Base-by-base conservation (phyloP, 2,888 invertebrate genomes). In the Eristalis arbustorum region DNA sequence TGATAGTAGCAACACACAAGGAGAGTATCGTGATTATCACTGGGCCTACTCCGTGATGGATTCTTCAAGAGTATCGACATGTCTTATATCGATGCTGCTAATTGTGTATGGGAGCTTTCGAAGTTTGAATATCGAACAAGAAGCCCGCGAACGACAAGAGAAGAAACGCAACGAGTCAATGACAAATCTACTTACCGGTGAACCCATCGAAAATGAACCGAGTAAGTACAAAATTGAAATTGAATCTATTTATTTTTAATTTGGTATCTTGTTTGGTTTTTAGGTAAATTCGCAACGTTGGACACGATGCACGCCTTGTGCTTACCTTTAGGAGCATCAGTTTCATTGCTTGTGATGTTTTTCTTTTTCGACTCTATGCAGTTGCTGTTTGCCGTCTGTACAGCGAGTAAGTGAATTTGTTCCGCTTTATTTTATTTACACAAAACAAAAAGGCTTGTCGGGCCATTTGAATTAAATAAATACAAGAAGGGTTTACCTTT, bases 281-380 rank as follows among this genome's bases (percentile, higher is more conserved):
- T 91, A 91, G 90, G 94, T 94, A 95, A 96, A 93, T 96, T 98
- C 88, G 98, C 98, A 93, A 98, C 98, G 0, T 94, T 99, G 92
- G 98, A 98, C 93, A 98, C 98, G 82, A 97, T 98, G 96, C 99
- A 99, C 93, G 99, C 98, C 90, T 95, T 99, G 91, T 98, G 98
- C 94, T 95, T 99, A 92, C 99, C 99, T 80, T 94, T 98, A 88
- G 98, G 98, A 91, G 98, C 99, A 90, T 98, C 98, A 88, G 96
- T 98, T 90, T 98, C 98, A 85, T 94, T 99, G 88, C 96, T 99
- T 87, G 96, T 99, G 91, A 99, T 99, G 98, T 99, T 99, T 93
- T 98, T 99, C 95, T 99, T 98, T 94, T 99, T 99, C 92, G 99
- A 99, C 94, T 98, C 98, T 78, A 98, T 99, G 97, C 99, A 99